phyloP scores from a whole-genome alignment of 2,113 vertebrate species.

The Mungos mungo region DNA sequence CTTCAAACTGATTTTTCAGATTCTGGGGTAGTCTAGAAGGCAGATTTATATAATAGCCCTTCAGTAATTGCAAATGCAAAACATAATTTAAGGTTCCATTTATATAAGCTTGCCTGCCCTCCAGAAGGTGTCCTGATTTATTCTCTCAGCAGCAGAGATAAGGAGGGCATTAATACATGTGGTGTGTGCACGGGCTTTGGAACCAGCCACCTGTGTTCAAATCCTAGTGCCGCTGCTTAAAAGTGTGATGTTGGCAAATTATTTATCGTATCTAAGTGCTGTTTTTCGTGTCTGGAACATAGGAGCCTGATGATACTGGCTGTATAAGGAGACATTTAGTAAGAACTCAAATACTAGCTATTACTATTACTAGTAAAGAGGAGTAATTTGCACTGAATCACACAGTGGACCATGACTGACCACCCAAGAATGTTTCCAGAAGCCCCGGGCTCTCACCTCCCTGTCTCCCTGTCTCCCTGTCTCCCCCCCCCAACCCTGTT shows the following conservation, averaged over 20 bases:
- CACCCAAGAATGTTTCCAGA: neutral
- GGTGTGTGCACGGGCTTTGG: neutral
- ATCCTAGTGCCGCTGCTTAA: neutral
- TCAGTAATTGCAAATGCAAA: neutral
- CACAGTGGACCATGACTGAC: neutral
- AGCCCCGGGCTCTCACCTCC: neutral
- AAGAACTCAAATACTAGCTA: neutral
- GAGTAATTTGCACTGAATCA: neutral
- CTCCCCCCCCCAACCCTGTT: neutral
- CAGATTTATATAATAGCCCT: neutral
- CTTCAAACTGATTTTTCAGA: neutral
- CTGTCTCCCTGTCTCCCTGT: neutral
- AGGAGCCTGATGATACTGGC: neutral
- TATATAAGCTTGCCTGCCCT: neutral
- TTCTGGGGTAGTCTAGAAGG: neutral
- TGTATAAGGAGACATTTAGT: neutral
- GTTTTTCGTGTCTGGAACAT: neutral
- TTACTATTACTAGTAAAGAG: neutral
- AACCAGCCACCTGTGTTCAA: neutral
- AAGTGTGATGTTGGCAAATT: neutral
- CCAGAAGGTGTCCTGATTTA: neutral
- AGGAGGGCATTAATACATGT: neutral
- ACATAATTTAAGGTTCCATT: neutral
- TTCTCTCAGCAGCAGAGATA: neutral
- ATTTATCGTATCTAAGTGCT: neutral